These are phyloP conservation scores for Aphelocoma californica DNA, from an alignment of 2,797 vertebrate species.

Conservation along the genomic window DNA sequence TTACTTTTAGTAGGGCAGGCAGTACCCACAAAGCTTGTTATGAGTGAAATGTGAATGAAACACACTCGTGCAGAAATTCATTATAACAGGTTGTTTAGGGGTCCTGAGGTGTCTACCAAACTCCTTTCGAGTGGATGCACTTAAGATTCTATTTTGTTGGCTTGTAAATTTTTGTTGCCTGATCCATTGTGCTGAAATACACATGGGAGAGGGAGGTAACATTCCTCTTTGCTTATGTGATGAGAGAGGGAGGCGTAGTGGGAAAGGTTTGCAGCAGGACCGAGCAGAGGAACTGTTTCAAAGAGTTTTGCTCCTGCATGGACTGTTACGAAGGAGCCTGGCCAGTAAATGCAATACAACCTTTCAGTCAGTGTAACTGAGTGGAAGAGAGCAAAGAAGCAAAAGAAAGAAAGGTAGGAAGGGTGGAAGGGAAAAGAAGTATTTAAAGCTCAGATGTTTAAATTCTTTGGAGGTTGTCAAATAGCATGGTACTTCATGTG, in stretches of 20 bases:
- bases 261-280: background rate
- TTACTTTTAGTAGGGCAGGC: background rate
- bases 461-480: background rate
- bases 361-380: background rate
- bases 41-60: background rate
- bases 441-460: background rate
- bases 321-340: background rate
- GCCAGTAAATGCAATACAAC: background rate
- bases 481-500: background rate
- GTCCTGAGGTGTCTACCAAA: background rate
- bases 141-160: background rate
- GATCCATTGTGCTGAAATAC: background rate
- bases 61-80: background rate
- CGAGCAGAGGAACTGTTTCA: background rate
- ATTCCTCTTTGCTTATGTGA: background rate
- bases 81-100: background rate
- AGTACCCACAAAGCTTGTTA: background rate
- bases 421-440: background rate
- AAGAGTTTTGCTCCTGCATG: background rate
- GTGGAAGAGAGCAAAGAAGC: background rate
- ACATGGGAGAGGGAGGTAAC: background rate
- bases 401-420: background rate
- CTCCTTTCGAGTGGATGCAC: background rate
- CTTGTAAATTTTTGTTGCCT: background rate
- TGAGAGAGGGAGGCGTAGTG: background rate